Base-by-base conservation (phyloP, 2,888 invertebrate species). In the Zygaena filipendulae region DNA sequence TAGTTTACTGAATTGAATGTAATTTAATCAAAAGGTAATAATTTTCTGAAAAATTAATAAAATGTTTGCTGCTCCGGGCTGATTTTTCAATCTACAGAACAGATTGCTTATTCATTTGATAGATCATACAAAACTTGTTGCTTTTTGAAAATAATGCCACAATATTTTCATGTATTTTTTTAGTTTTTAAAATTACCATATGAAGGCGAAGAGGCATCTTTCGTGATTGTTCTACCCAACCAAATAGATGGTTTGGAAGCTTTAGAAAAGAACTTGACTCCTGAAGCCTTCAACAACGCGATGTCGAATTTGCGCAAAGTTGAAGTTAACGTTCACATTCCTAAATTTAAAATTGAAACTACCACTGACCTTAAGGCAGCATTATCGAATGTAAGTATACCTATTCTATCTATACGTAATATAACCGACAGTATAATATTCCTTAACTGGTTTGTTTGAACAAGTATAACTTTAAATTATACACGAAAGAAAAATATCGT, bases 301-400 rank as follows among this genome's bases (percentile, higher is more conserved):
- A 41, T 41, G 1, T 20, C 58, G 0, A 46, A 56, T 3, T 66
- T 85, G 80, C 36, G 35, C 1, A 6, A 35, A 0, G 47, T 53
- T 2, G 83, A 86, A 47, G 86, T 92, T 2, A 55, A 80, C 1
- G 77, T 93, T 0, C 74, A 68, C 18, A 54, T 94, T 26, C 94
- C 94, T 0, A 91, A 85, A 52, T 93, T 94, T 57, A 89, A 87
- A 57, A 84, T 92, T 27, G 91, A 93, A 62, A 84, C 84, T 9
- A 82, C 81, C n/a, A 82, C 87, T 3, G 54, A 88, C 29, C 71
- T 93, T 10, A 82, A 82, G 32, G 59, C 80, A 0, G 59, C 84
- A 12, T 69, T 92, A 3, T 25, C 53, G 24, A 74, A 86, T 54
- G 92, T 92, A 58, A 62, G 48, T 45, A 32, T 52, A 9, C 9